Evolutionary conservation across 2,797 vertebrate species (phyloP).

Genomic region (Lateolabrax maculatus): DNA sequence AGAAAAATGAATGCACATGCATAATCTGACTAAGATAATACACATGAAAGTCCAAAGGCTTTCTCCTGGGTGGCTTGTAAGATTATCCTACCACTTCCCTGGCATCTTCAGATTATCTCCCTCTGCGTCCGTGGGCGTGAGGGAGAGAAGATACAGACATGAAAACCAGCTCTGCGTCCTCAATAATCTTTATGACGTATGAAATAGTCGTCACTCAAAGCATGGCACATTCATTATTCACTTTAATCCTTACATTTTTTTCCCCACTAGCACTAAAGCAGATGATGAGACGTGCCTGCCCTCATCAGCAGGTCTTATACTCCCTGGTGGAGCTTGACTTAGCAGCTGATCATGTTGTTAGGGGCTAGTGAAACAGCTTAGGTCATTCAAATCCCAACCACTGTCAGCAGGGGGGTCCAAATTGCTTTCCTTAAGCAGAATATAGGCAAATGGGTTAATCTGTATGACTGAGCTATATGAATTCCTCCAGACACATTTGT

Average conservation of each 20-base stretch:
- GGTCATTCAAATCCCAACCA: slow-evolving; percentile 47
- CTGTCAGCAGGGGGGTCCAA: slow-evolving; percentile 11
- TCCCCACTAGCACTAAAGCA: slow-evolving; percentile 7
- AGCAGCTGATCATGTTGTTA: slow-evolving; percentile 59
- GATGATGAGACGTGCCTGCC: slow-evolving; percentile 51
- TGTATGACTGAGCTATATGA: slow-evolving; percentile 7
- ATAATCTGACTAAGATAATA: slow-evolving; percentile 26
- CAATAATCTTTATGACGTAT: slow-evolving; percentile 35
- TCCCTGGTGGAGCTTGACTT: slow-evolving; percentile 44
- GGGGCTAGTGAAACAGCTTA: slow-evolving; percentile 29
- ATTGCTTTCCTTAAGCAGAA: slow-evolving; percentile 34
- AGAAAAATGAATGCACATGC: slow-evolving; percentile 11
- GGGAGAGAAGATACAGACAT: slow-evolving; percentile 5
- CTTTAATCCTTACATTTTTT: slow-evolving; percentile 39
- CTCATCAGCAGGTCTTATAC: slow-evolving; percentile 52
- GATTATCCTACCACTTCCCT: slow-evolving; percentile 45
- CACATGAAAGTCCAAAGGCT: slow-evolving; percentile 14
- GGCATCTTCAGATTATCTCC: slow-evolving; percentile 49
- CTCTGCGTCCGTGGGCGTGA: slow-evolving; percentile 6
- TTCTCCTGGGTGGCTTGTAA: slow-evolving; percentile 46
- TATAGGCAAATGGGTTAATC: slow-evolving; percentile 43
- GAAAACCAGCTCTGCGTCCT: slow-evolving; percentile 14
- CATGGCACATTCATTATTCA: slow-evolving; percentile 24
- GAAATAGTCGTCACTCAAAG: slow-evolving; percentile 30
- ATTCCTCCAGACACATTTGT: slow-evolving; percentile 1